phyloP scores from a whole-genome alignment of 2,113 vertebrate genomes.

The Amphilophus citrinellus region DNA sequence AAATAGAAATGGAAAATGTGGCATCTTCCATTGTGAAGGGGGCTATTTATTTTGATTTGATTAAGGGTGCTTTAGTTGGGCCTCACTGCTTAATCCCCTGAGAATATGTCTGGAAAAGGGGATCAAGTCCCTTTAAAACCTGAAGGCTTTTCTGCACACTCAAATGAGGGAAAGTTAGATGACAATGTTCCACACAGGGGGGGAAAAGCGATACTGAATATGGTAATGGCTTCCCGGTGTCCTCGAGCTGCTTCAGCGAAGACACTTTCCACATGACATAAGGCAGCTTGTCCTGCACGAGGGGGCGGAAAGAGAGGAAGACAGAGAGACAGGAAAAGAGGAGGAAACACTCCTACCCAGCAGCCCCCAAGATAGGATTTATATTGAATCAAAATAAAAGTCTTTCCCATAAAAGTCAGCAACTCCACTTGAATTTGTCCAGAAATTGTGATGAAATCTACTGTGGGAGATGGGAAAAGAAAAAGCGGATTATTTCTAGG shows the following conservation, averaged over 20 bases:
- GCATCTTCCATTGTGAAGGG: slow-evolving; percentile 73
- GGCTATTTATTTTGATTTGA: slow-evolving; percentile 85
- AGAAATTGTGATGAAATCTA: slow-evolving; percentile 77
- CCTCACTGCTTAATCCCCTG: slow-evolving; percentile 80
- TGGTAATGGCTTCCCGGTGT: slow-evolving; percentile 75
- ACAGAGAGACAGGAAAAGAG: slow-evolving; percentile 14
- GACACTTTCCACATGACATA: slow-evolving; percentile 75
- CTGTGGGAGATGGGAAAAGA: slow-evolving; percentile 62
- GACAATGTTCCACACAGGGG: slow-evolving; percentile 66
- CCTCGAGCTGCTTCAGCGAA: slow-evolving; percentile 68
- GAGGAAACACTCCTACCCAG: slow-evolving; percentile 7
- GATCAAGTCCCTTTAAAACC: slow-evolving; percentile 82
- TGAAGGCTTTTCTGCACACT: slow-evolving; percentile 75
- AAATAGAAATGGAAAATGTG: slow-evolving; percentile 74
- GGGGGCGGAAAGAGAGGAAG: slow-evolving; percentile 26
- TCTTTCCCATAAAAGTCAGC: slow-evolving; percentile 71
- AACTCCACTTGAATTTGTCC: slow-evolving; percentile 74
- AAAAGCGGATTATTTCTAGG: slow-evolving; percentile 70
- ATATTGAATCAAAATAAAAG: slow-evolving; percentile 75
- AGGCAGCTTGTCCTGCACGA: slow-evolving; percentile 57
- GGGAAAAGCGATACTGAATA: slow-evolving; percentile 58
- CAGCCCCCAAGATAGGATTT: slow-evolving; percentile 72
- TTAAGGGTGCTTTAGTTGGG: slow-evolving; percentile 80
- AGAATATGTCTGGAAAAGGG: slow-evolving; percentile 85
- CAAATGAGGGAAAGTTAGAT: slow-evolving; percentile 69